Base-by-base conservation (phyloP, 37 sponge, comb jelly and placozoan species). In the Oopsacas minuta region DNA sequence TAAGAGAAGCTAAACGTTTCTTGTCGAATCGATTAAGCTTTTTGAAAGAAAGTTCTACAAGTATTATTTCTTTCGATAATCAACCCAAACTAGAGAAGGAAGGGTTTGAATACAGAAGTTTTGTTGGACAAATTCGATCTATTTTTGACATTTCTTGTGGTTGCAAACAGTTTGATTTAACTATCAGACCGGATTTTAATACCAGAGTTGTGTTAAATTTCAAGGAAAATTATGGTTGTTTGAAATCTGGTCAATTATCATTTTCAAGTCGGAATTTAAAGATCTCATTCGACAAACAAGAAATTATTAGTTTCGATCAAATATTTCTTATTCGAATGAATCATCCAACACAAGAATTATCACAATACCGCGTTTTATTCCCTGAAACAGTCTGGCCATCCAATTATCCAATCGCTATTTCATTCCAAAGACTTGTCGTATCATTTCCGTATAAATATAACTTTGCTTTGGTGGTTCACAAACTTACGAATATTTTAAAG, bases 211-310 rank as follows among this genome's bases (percentile, higher is more conserved):
- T 5, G 22, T 61, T 61, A 10, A 3, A 20, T 20, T 25, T 61
- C 28, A 10, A n/a, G 28, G 75, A 61, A 12, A 61, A n/a, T 12
- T 61, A 25, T n/a, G 75, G 32, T 12, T 61, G 75, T 34, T n/a
- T 61, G 75, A 61, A 61, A 61, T 61, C 75, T 10, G 75, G 75
- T 25, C 75, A 61, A 61, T n/a, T 61, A n/a, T 61, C 75, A 7
- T 5, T 12, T 10, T 61, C 75, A 25, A 3, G 5, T 61, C 75
- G 28, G 3, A n/a, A 10, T 34, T n/a, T 61, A 5, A 61, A 61
- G 22, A 61, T 61, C 7, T 61, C 75, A 7, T 25, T 61, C 28
- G 75, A 61, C 75, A 61, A 61, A n/a, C 75, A n/a, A n/a, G 75
- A 61, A 34, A n/a, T 61, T 10, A 61, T 61, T 3, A 32, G 28